Base-by-base conservation (phyloP, 2,797 vertebrate species). In the Limnodromus scolopaceus region DNA sequence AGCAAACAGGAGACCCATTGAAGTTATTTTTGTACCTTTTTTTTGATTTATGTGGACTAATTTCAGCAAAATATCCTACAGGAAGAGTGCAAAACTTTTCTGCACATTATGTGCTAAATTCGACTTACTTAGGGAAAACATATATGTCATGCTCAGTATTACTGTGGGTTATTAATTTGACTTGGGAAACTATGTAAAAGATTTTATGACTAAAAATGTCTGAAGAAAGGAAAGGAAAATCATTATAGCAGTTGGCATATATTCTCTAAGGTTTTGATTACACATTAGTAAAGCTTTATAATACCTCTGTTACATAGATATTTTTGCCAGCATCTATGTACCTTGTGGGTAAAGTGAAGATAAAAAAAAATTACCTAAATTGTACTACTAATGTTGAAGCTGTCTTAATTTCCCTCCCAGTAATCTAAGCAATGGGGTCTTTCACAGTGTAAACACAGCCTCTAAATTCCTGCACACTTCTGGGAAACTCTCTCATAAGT, bases 41-140 rank as follows among this genome's bases (percentile, higher is more conserved):
- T 88, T 82, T 95, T 94, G 92, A 93, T 90, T 87, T 94, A 95
- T 82, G 24, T 4, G 65, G 55, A 88, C 75, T 96, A 96, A 98
- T 97, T 97, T 97, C 94, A 88, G 81, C 93, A 95, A 96, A 96
- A 95, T 87, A 65, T 84, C 70, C 83, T 92, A 84, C 54, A 96
- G 66, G 77, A 96, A 72, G 69, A 92, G 34, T 8, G 70, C 27
- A 77, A 89, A 92, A 93, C 61, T 92, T 92, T 95, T 81, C 92
- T 82, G 16, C 25, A 10, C 61, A 39, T 87, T 95, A 83, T 41
- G 43, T 80, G 49, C 92, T 95, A 84, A 87, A 94, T 96, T 88
- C 89, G 84, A 79, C 53, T 64, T 88, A 74, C 81, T 83, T 82
- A 70, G 51, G 76, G 74, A 95, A 76, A 92, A 77, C 25, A 63